These are phyloP conservation scores for Gobio gobio DNA, from an alignment of 2,113 vertebrate genomes.

Conservation along the genomic window DNA sequence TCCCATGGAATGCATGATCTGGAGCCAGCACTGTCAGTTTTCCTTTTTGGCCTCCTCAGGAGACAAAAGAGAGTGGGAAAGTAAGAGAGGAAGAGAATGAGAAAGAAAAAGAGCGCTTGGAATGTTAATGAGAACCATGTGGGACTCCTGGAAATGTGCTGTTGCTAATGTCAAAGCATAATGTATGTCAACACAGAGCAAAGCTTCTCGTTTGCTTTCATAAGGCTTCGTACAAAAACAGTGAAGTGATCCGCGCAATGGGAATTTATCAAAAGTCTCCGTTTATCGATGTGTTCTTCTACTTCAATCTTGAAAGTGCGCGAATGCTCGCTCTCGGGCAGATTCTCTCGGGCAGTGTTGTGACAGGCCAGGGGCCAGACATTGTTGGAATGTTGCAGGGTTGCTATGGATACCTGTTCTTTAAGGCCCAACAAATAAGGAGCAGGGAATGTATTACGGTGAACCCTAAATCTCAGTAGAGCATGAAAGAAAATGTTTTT, in stretches of 20 bases:
- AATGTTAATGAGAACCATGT: constrained; percentile 56
- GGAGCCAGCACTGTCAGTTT: constrained; percentile 41
- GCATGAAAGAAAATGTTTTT: constrained; percentile 62
- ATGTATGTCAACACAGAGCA: constrained; percentile 31
- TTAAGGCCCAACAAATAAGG: constrained; percentile 69
- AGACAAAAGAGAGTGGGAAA: constrained; percentile 39
- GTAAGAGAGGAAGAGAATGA: constrained; percentile 25
- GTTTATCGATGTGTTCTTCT: constrained; percentile 72
- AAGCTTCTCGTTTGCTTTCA: constrained; percentile 36
- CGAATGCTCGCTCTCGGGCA: constrained; percentile 62
- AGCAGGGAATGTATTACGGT: constrained; percentile 59
- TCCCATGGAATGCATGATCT: constrained; percentile 41
- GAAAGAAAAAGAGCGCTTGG: constrained; percentile 11
- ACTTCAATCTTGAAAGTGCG: constrained; percentile 73
- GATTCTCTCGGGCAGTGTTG: constrained; percentile 71
- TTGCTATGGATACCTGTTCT: constrained; percentile 68
- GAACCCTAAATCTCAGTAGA: constrained; percentile 55
- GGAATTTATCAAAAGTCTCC: constrained; percentile 72
- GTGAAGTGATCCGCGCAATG: constrained; percentile 51
- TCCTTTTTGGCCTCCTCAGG: constrained; percentile 29
- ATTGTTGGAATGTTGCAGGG: constrained; percentile 66
- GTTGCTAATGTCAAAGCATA: constrained; percentile 21
- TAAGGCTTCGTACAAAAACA: constrained; percentile 5
- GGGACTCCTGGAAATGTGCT: constrained; percentile 28
- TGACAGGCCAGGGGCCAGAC: constrained; percentile 62